Percentiles rank a stretch among this genome's conserved stretches.
Conservation (phyloP, 1,140 invertebrate species). For the Aphis gossypii region DNA sequence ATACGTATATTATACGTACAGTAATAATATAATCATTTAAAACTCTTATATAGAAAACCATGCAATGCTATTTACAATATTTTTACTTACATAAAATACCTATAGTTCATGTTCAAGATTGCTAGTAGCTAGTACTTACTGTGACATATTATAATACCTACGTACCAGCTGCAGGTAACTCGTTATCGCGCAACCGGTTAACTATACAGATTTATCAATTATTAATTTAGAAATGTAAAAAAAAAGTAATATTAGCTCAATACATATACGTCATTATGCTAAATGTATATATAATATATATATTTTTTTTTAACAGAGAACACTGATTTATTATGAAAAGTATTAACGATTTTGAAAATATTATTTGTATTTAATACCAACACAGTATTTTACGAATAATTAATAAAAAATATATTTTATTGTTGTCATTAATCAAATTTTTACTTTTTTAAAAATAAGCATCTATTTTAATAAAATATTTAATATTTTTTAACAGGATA, state of each 20-base stretch:
- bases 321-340: background rate
- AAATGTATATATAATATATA: no score
- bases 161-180: background rate
- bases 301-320: background rate
- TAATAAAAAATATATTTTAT: no score
- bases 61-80: background rate
- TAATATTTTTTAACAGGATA: no score
- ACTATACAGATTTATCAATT: background rate
- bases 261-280: background rate
- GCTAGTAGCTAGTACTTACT: background rate
- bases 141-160: background rate
- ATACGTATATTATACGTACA: background rate
- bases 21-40: background rate
- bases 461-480: no score
- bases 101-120: background rate
- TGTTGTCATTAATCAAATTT: no score
- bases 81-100: background rate
- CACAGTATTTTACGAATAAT: no score
- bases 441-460: no score
- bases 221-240: background rate
- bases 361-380: no score
- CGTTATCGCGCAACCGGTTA: background rate
- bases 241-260: background rate
- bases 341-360: background rate
- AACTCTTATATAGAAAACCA: background rate